Evolutionary conservation across 2,113 vertebrate species (phyloP).

Genomic region (Osmerus eperlanus): DNA sequence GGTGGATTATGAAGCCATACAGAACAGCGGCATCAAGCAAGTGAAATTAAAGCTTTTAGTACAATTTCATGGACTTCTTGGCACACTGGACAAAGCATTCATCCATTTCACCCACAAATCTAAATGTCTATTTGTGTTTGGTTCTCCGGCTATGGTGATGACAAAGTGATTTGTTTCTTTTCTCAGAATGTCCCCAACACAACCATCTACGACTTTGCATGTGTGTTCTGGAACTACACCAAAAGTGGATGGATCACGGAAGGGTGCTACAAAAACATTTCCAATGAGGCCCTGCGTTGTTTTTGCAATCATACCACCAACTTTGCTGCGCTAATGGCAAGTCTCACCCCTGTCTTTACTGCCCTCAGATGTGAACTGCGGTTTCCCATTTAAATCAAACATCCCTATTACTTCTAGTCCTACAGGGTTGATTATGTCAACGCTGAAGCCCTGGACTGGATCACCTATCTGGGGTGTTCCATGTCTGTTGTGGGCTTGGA

Average conservation of each 20-base stretch:
- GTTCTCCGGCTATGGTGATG: too few relatives aligned
- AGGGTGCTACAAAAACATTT: conserved; percentile 54
- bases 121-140: too few relatives aligned
- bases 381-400: too few relatives aligned
- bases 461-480: conserved; percentile 51
- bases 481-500: conserved; percentile 52
- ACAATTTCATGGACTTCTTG: too few relatives aligned
- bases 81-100: too few relatives aligned
- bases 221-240: conserved; percentile 69
- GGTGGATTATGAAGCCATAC: too few relatives aligned
- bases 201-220: conserved; percentile 54
- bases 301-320: conserved; percentile 72
- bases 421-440: conserved; percentile 44
- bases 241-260: conserved; percentile 58
- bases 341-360: background rate
- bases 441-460: conserved; percentile 25
- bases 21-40: too few relatives aligned
- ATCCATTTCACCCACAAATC: too few relatives aligned
- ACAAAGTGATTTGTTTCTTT: background rate
- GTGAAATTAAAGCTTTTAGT: too few relatives aligned
- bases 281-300: conserved; percentile 41
- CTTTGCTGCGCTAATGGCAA: conserved; percentile 75
- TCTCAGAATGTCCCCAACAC: background rate
- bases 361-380: too few relatives aligned
- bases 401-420: conserved; percentile 32